Percentiles rank a stretch among this genome's conserved stretches.
Conservation (phyloP, 2,888 invertebrate genomes). For the Scelioninae gen. 1 region DNA sequence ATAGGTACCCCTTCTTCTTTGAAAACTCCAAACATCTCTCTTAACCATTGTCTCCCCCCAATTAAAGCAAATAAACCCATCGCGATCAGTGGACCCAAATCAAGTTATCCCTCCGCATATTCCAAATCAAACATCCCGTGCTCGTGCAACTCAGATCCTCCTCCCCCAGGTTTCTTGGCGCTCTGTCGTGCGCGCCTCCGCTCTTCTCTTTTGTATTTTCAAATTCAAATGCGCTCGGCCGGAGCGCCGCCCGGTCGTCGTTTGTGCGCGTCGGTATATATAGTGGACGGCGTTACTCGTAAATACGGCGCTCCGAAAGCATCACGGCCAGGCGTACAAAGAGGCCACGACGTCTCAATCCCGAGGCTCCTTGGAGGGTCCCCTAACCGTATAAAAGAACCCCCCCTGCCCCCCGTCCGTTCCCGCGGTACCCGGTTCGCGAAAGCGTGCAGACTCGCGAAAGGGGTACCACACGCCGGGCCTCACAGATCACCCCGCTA, state of each 20-base stretch:
- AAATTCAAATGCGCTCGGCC: constrained; percentile 79
- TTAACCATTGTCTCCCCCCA: constrained; percentile 2
- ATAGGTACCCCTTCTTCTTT: too few relatives aligned
- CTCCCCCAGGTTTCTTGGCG: constrained; percentile 13
- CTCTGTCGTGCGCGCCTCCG: constrained; percentile 68
- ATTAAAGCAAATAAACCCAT: constrained; percentile 47
- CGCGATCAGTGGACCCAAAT: constrained; percentile 24
- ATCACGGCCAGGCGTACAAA: constrained; percentile 82
- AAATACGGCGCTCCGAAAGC: constrained; percentile 83
- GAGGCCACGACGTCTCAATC: constrained; percentile 84
- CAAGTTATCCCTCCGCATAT: constrained; percentile 43
- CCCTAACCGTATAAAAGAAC: constrained; percentile 74
- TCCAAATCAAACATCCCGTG: constrained; percentile 48
- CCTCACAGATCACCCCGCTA: constrained; percentile 84
- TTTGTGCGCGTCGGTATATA: constrained; percentile 80
- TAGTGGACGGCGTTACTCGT: constrained; percentile 83
- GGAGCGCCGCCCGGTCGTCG: constrained; percentile 71
- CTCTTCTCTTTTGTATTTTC: constrained; percentile 75
- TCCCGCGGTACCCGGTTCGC: constrained; percentile 69
- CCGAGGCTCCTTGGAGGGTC: constrained; percentile 82
- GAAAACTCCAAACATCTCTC: constrained; percentile 13
- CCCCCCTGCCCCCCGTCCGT: constrained; percentile 64
- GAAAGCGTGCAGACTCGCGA: constrained; percentile 72
- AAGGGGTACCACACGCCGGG: constrained; percentile 84
- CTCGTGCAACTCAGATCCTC: constrained; percentile 10